Percentiles rank a stretch among this genome's conserved stretches.
Conservation (phyloP, 2,113 vertebrate genomes). For the Pitta sordida region DNA sequence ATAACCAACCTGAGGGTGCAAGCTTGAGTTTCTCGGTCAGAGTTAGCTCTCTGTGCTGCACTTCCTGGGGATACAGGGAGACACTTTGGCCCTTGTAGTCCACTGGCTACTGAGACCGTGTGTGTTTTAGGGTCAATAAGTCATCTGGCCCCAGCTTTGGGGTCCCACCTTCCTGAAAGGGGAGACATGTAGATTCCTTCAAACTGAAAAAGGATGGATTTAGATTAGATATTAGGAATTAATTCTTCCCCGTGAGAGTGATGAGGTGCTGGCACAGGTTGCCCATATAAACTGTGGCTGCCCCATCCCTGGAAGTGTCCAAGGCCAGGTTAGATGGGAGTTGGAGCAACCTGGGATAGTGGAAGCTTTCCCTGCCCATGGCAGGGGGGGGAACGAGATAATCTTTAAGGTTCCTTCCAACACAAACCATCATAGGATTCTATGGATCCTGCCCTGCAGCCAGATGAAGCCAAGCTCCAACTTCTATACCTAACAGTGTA, state of each 20-base stretch:
- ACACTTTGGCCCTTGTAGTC: background rate
- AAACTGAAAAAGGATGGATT: background rate
- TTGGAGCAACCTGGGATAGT: background rate
- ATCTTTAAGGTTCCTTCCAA: background rate
- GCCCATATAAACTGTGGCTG: background rate
- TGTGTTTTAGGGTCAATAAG: background rate
- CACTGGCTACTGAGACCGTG: background rate
- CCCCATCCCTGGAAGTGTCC: background rate
- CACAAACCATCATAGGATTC: too few relatives aligned
- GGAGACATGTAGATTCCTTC: background rate
- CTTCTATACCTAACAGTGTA: background rate
- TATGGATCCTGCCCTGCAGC: background rate
- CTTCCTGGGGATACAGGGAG: background rate
- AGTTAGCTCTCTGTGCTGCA: background rate
- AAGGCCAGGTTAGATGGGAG: accelerated
- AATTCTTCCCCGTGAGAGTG: background rate
- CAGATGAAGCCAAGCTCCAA: background rate
- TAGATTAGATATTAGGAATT: background rate
- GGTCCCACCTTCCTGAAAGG: background rate
- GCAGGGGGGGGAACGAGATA: background rate
- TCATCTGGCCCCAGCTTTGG: background rate
- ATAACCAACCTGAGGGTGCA: background rate
- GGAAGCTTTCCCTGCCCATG: background rate
- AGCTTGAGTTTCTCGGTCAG: background rate
- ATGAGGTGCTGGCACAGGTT: too few relatives aligned